A percentile compares a stretch with the other conserved stretches of the same genome.
These are phyloP conservation scores for Chymomyza fuscimana DNA, from an alignment of 2,888 invertebrate genomes.

Conservation along the genomic window DNA sequence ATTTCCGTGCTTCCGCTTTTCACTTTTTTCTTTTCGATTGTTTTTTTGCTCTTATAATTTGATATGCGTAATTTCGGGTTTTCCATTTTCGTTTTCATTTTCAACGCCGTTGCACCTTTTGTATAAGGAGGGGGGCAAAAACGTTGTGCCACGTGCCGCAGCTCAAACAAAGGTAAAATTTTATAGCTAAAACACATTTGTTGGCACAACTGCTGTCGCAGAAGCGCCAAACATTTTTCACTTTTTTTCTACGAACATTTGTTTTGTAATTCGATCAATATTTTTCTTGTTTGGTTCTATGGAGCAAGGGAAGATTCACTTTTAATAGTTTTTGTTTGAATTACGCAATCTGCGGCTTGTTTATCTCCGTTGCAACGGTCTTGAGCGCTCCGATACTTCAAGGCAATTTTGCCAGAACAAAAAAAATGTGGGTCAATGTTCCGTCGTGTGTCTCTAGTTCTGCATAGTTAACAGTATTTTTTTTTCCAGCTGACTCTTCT, in stretches of 20 bases:
- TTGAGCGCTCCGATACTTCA: constrained; percentile 43
- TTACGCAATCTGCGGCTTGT: constrained; percentile 36
- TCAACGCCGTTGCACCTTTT: constrained; percentile 58
- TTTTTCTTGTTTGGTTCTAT: constrained; percentile 13
- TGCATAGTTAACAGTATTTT: constrained; percentile 59
- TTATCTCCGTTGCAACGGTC: constrained; percentile 44
- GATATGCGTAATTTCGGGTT: constrained; percentile 58
- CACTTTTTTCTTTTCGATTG: constrained; percentile 45
- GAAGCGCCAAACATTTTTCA: constrained; percentile 23
- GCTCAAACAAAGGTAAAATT: constrained; percentile 14
- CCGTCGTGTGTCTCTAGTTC: constrained; percentile 33
- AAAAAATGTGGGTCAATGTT: constrained; percentile 64
- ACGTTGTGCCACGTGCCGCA: constrained; percentile 60
- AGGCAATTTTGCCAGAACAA: constrained; percentile 32
- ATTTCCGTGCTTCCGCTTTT: constrained; percentile 64
- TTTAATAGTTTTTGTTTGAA: constrained; percentile 46
- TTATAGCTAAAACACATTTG: constrained; percentile 43
- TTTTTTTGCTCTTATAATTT: constrained; percentile 39
- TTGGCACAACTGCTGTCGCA: constrained; percentile 66
- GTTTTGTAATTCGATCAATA: constrained; percentile 63
- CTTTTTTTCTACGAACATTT: constrained; percentile 44
- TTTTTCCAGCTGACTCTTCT: constrained; percentile 47
- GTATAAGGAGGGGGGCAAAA: constrained; percentile 16
- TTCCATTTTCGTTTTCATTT: constrained; percentile 28
- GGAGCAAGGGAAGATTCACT: constrained; percentile 40